phyloP scores from a whole-genome alignment of 2,888 invertebrate genomes.

The Shargacucullia verbasci region DNA sequence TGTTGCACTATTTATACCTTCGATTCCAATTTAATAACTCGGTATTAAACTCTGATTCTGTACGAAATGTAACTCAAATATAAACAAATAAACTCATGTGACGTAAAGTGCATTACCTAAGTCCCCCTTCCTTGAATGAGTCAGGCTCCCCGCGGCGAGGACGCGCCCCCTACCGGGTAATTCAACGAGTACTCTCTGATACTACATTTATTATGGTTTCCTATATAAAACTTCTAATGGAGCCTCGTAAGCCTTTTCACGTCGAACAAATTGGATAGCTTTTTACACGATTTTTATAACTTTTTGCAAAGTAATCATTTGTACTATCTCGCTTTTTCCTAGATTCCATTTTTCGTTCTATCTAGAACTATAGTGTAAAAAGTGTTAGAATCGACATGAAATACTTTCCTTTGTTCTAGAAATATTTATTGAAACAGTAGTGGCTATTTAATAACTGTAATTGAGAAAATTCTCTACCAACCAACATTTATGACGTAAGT shows the following conservation, averaged over 20 bases:
- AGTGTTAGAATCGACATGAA: background rate
- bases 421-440: constrained; percentile 37
- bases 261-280: constrained; percentile 35
- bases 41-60: constrained; percentile 39
- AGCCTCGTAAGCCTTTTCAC: constrained; percentile 35
- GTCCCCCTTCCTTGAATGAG: constrained; percentile 71
- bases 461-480: constrained; percentile 38
- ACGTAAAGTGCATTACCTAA: constrained; percentile 78
- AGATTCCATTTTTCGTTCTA: constrained; percentile 10
- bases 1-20: constrained; percentile 17
- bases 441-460: constrained; percentile 43
- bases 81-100: constrained; percentile 54
- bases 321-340: constrained; percentile 16
- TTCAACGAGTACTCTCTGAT: constrained; percentile 46
- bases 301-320: constrained; percentile 26
- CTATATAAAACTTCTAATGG: constrained; percentile 41
- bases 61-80: constrained; percentile 40
- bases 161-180: constrained; percentile 57
- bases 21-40: constrained; percentile 17
- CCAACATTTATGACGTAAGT: constrained; percentile 41
- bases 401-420: constrained; percentile 42
- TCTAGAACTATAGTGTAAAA: background rate
- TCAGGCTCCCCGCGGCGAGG: constrained; percentile 59
- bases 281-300: constrained; percentile 14
- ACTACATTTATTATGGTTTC: constrained; percentile 50